Evolutionary conservation across 1,140 invertebrate genomes (phyloP), one percentile per base, ranked within the genome.

Genomic region (Diorhabda sublineata): DNA sequence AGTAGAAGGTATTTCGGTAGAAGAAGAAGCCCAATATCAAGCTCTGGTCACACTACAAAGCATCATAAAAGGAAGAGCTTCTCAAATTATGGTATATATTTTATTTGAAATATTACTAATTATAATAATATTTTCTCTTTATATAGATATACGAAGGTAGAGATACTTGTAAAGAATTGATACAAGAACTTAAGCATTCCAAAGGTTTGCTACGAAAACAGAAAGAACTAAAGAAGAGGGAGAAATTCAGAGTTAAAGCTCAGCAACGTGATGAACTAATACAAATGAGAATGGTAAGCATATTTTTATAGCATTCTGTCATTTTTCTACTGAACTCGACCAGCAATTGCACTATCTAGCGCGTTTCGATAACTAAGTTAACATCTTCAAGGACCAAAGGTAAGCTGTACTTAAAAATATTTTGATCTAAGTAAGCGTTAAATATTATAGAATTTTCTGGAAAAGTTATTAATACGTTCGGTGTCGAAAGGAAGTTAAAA

Each of bases 71-170:
- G 90, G 90, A 42, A 79, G 90, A 57, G 89, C 89, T 52, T 84
- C 89, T 11, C 90, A 92, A 78, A 87, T 84, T 72, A 80, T 89
- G 85, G 90, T 91, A 80, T 83, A 80, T 60, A 41, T 52, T 52
- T 52, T 52, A 6, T 52, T 52, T 52, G 45, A 6, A 52, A 52
- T 52, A 6, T 52, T 52, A 52, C 41, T 26, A 8, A 43, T 56
- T 5, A 45, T 5, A 45, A 56, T 9, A 59, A 45, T 52, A 59
- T 11, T 63, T 65, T 5, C 45, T 2, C 11, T 41, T 11, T 73
- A 75, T 76, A 11, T 70, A 91, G 90, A 90, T 91, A 84, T 87
- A 85, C 77, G 87, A 90, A 81, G 90, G 88, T 9, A 85, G 88
- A 64, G 84, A 88, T 58, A 86, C 86, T 66, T 87, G 87, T 42